A percentile compares a stretch with the other conserved stretches of the same genome.
Conservation (phyloP, 2,888 invertebrate genomes). For the Habroteleia sp. region DNA sequence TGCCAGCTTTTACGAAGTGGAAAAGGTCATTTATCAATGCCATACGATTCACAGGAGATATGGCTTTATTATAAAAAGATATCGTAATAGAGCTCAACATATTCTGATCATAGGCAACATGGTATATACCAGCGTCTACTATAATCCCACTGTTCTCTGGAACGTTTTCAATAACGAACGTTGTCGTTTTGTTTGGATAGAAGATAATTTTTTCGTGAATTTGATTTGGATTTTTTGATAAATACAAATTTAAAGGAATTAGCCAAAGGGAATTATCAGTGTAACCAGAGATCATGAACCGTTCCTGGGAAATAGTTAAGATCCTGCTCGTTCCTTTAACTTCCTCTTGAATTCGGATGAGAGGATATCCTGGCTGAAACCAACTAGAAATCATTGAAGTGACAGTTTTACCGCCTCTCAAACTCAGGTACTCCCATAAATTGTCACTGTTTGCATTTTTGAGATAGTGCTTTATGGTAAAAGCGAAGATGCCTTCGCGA, state of each 20-base stretch:
- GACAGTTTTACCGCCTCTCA: neutral
- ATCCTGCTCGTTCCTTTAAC: neutral
- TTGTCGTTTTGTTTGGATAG: neutral
- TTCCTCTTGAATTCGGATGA: neutral
- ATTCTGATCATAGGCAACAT: constrained; percentile 1
- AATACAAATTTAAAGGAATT: neutral
- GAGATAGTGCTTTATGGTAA: neutral
- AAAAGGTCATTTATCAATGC: neutral
- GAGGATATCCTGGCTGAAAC: neutral
- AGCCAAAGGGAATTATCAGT: neutral
- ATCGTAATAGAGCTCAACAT: neutral
- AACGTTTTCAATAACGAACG: neutral
- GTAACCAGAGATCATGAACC: neutral
- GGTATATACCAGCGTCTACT: constrained; percentile 2
- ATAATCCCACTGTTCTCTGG: neutral
- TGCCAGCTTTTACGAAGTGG: neutral
- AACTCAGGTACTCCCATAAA: neutral
- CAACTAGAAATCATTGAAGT: neutral
- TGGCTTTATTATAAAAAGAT: neutral
- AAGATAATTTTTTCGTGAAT: neutral
- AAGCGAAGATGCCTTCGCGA: neutral
- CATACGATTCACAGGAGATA: constrained; percentile 1
- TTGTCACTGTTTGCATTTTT: neutral
- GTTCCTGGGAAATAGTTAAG: neutral
- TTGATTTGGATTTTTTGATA: neutral